Percentiles rank a stretch among this genome's conserved stretches.
Conservation (phyloP, 1,140 invertebrate genomes). For the Metaphire vulgaris region DNA sequence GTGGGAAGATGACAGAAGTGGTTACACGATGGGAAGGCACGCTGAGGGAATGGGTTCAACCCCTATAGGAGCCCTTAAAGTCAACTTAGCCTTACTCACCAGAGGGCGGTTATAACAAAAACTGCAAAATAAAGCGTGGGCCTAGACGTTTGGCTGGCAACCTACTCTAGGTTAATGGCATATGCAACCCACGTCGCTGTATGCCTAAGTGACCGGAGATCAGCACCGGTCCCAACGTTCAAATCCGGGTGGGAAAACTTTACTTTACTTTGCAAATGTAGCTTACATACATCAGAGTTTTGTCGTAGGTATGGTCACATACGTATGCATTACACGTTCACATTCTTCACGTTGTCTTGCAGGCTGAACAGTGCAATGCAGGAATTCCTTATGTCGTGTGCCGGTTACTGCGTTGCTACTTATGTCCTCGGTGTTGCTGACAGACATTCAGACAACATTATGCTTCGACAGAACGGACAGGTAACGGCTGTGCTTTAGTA, state of each 20-base stretch:
- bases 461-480: slow-evolving; percentile 82
- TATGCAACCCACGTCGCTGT: too few relatives aligned
- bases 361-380: slow-evolving; percentile 68
- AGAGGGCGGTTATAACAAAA: neutral
- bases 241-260: neutral
- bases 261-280: neutral
- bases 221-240: too few relatives aligned
- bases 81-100: too few relatives aligned
- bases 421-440: slow-evolving; percentile 94
- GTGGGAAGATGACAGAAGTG: too few relatives aligned
- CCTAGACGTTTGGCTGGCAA: too few relatives aligned
- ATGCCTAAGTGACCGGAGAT: too few relatives aligned
- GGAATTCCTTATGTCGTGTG: slow-evolving; percentile 92
- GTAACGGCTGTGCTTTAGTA: slow-evolving; percentile 51
- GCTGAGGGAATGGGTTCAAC: too few relatives aligned
- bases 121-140: neutral
- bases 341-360: neutral
- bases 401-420: slow-evolving; percentile 97
- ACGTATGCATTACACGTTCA: too few relatives aligned
- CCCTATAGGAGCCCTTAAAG: neutral
- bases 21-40: too few relatives aligned
- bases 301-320: too few relatives aligned
- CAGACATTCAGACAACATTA: slow-evolving; percentile 97
- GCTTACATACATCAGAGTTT: too few relatives aligned
- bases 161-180: too few relatives aligned